phyloP scores from a whole-genome alignment of 2,888 invertebrate species.

The Toxonevra muliebris region DNA sequence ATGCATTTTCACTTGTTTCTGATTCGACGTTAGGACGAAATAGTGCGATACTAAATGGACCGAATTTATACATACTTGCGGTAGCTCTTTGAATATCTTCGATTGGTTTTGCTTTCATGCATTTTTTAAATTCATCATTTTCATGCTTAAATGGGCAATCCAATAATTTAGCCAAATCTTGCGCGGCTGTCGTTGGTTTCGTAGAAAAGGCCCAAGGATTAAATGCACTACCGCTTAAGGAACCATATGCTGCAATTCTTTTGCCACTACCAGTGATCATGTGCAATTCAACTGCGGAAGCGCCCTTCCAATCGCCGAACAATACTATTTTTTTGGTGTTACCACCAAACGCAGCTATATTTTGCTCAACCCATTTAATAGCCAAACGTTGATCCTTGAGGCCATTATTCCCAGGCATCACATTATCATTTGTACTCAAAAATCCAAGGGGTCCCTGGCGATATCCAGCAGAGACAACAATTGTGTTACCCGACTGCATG shows the following conservation, averaged over 20 bases:
- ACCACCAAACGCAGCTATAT: conserved; percentile 76
- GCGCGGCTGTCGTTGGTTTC: conserved; percentile 24
- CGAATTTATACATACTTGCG: conserved; percentile 60
- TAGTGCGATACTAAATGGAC: conserved; percentile 76
- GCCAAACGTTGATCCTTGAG: conserved; percentile 78
- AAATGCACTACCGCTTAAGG: conserved; percentile 39
- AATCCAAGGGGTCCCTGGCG: conserved; percentile 76
- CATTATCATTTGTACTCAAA: conserved; percentile 75
- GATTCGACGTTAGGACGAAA: conserved; percentile 75
- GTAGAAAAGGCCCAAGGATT: conserved; percentile 37
- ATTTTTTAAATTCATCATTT: conserved; percentile 67
- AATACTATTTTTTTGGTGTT: conserved; percentile 74
- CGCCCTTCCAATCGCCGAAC: conserved; percentile 76
- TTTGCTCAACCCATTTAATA: conserved; percentile 73
- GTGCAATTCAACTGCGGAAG: conserved; percentile 77
- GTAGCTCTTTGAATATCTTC: conserved; percentile 68
- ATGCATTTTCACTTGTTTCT: conserved; percentile 59
- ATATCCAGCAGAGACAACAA: conserved; percentile 75
- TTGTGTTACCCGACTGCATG: conserved; percentile 70
- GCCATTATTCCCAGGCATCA: conserved; percentile 76
- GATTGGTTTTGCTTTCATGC: conserved; percentile 71
- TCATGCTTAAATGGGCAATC: conserved; percentile 27
- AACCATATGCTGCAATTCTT: conserved; percentile 37
- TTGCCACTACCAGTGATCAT: conserved; percentile 68
- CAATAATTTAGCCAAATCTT: conserved; percentile 30